Percentiles rank a stretch among this genome's conserved stretches.
These are phyloP conservation scores for Ptychodera flava DNA, from an alignment of 35 echinoderm and acorn worm species.

Conservation along the genomic window DNA sequence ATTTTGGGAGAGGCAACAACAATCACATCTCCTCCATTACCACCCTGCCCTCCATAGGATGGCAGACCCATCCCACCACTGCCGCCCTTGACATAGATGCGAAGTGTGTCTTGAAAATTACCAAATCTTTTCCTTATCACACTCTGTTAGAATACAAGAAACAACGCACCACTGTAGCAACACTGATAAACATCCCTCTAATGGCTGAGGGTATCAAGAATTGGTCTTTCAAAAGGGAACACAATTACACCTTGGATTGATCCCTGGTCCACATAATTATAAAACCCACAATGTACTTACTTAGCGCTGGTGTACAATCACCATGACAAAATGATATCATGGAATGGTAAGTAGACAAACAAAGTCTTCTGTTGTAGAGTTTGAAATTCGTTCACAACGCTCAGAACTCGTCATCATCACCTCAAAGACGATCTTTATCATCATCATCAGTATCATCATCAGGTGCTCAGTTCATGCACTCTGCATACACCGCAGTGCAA, in stretches of 20 bases:
- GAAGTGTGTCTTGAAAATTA: conserved; percentile 58
- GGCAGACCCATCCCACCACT: conserved; percentile 69
- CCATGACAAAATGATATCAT: no score
- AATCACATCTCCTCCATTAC: conserved; percentile 69
- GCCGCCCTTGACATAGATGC: conserved; percentile 67
- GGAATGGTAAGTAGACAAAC: no score
- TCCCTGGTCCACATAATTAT: no score
- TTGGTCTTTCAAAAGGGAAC: not conserved
- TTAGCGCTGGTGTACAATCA: no score
- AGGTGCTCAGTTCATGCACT: no score
- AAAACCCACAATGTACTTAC: no score
- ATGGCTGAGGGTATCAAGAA: not conserved
- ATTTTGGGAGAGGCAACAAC: conserved; percentile 40
- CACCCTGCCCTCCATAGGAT: conserved; percentile 64
- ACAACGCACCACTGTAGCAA: not conserved
- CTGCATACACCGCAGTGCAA: no score
- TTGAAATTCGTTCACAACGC: no score
- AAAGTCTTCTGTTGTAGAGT: no score
- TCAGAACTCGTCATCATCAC: not conserved
- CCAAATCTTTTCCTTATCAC: not conserved
- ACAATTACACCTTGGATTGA: no score
- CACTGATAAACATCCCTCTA: not conserved
- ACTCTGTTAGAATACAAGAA: not conserved
- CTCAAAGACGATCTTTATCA: no score
- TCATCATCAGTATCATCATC: not conserved